Base-by-base conservation (phyloP, 2,113 vertebrate genomes). In the Aythya baeri region DNA sequence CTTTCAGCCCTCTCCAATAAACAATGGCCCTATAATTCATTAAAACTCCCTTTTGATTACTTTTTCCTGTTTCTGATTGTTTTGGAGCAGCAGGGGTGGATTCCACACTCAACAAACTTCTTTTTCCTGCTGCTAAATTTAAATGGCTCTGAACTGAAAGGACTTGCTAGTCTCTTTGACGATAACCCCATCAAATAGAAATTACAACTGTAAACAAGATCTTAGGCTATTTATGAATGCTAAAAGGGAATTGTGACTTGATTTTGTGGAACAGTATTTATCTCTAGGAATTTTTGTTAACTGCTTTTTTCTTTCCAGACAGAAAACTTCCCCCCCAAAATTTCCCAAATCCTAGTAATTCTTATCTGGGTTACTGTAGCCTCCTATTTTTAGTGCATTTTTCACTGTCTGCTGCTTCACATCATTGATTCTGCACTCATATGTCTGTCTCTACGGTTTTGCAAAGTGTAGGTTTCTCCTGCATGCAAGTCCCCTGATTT, bases 31-130 rank as follows among this genome's bases (percentile, higher is more conserved):
- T 94, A 97, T 97, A 97, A 97, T 95, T 98, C 98, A 98, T 97
- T 98, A 98, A 98, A 98, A 98, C 98, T 98, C 97, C 96, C 98
- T 97, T 98, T 97, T 97, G 98, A 98, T 98, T 97, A 98, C 98
- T 97, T 98, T 97, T 99, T 99, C 98, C 98, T 98, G 98, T 98
- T 97, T 98, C 98, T 98, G 98, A 99, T 99, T 98, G 98, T 98
- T 98, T 98, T 96, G 86, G 97, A 97, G 96, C 95, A 97, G 97
- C 95, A 97, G 89, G 97, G 96, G 86, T 97, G 83, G 86, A 94
- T 97, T 90, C 96, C 83, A 89, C 91, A 92, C 94, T 83, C 95
- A 96, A 97, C 97, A 97, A 97, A 97, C 96, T 97, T 96, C 96
- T 97, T 98, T 97, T 97, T 98, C 96, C 97, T 97, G 97, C 86